These are phyloP conservation scores for Piezodorus guildinii DNA, from an alignment of 1,140 invertebrate species.

Conservation along the genomic window DNA sequence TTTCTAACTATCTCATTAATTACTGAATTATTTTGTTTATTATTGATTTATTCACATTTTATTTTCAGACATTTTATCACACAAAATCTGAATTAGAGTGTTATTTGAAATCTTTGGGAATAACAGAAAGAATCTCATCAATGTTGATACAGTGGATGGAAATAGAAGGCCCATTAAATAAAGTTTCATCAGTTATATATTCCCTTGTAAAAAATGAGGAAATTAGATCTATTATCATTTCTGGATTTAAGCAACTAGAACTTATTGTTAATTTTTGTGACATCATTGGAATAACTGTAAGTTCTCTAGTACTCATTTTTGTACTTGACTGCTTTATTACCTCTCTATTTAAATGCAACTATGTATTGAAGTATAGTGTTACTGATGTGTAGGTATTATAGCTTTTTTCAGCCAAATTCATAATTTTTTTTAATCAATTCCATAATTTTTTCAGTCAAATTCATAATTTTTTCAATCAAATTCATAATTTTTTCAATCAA, in stretches of 20 bases:
- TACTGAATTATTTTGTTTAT: not conserved
- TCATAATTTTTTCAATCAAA: no score
- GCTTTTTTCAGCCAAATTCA: no score
- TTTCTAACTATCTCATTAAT: not conserved
- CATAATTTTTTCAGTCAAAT: no score
- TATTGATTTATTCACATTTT: not conserved
- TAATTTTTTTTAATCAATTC: no score
- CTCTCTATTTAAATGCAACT: no score
- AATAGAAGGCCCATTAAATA: constrained; percentile 51
- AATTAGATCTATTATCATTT: constrained; percentile 48
- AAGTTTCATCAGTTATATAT: constrained; percentile 48
- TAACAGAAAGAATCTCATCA: constrained; percentile 55
- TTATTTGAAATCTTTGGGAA: constrained; percentile 39
- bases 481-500: no score
- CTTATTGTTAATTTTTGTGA: constrained; percentile 52
- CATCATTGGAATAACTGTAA: constrained; percentile 60
- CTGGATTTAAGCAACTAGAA: constrained; percentile 61
- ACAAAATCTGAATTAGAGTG: constrained; percentile 16
- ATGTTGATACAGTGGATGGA: constrained; percentile 59
- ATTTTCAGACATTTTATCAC: constrained; percentile 13
- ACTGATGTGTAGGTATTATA: no score
- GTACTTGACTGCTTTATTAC: no score
- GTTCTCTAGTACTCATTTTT: no score
- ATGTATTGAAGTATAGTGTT: no score
- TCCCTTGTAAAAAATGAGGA: constrained; percentile 46